Conservation (phyloP, 2,888 invertebrate genomes). For the Thymelicus lineola region DNA sequence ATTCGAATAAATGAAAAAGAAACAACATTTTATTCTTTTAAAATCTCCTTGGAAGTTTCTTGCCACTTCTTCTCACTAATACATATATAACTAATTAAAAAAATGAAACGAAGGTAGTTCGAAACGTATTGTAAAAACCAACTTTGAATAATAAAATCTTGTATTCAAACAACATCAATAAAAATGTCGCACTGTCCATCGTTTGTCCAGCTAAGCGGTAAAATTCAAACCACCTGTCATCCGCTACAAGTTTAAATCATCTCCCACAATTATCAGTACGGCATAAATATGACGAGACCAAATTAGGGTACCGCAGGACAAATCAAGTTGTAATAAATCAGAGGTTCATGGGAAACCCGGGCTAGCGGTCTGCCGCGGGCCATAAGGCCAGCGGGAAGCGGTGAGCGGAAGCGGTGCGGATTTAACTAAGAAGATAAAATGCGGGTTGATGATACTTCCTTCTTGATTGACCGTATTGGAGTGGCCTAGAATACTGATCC, state of each 20-base stretch:
- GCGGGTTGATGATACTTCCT: too few relatives aligned
- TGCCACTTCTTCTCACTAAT: too few relatives aligned
- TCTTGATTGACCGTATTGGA: too few relatives aligned
- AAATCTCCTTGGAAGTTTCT: too few relatives aligned
- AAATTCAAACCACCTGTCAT: conserved; percentile 3
- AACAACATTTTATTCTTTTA: too few relatives aligned
- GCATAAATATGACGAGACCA: conserved; percentile 54
- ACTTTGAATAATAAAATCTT: too few relatives aligned
- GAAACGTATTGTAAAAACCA: too few relatives aligned
- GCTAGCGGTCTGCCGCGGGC: conserved; percentile 50
- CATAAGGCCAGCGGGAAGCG: conserved; percentile 3
- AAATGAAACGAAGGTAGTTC: too few relatives aligned
- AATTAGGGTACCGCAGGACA: conserved; percentile 56
- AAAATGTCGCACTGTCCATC: not conserved
- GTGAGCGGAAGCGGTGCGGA: conserved; percentile 1
- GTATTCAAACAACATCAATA: not conserved
- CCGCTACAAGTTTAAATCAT: conserved; percentile 4
- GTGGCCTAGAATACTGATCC: too few relatives aligned
- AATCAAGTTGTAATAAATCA: conserved; percentile 56
- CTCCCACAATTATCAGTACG: conserved; percentile 45
- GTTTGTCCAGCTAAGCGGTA: not conserved
- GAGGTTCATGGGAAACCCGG: conserved; percentile 61
- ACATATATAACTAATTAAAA: too few relatives aligned
- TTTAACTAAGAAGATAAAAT: too few relatives aligned
- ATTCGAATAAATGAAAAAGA: too few relatives aligned